A percentile compares a stretch with the other conserved stretches of the same genome.
These are phyloP conservation scores for Ruditapes philippinarum DNA, from an alignment of 1,140 invertebrate species.

Conservation along the genomic window DNA sequence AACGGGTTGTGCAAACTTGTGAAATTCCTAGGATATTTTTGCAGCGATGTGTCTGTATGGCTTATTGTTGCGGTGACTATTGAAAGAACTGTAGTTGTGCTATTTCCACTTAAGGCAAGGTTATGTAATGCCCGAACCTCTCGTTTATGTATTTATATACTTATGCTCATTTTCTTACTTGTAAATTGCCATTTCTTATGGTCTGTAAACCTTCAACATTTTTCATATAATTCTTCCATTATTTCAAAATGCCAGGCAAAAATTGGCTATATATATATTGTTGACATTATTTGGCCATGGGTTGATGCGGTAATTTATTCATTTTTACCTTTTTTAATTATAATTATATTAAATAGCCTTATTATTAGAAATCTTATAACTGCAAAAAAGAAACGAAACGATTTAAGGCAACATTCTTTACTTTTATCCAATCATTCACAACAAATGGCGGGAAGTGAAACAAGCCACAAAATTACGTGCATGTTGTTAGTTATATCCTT, in stretches of 20 bases:
- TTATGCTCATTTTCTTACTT: constrained; percentile 70
- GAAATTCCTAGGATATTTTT: constrained; percentile 79
- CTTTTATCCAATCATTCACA: neutral
- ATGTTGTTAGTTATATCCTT: constrained; percentile 85
- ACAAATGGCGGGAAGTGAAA: constrained; percentile 56
- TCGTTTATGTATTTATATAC: constrained; percentile 68
- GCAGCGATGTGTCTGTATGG: constrained; percentile 84
- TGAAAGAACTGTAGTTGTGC: constrained; percentile 85
- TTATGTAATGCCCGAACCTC: constrained; percentile 81
- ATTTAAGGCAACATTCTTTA: constrained; percentile 11
- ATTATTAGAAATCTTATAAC: constrained; percentile 73
- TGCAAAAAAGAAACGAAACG: constrained; percentile 15
- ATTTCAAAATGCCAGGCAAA: constrained; percentile 64
- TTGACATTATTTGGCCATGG: constrained; percentile 79
- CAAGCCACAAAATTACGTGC: constrained; percentile 78
- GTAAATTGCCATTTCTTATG: constrained; percentile 83
- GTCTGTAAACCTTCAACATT: constrained; percentile 64
- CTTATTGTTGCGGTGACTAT: constrained; percentile 85
- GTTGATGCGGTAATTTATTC: constrained; percentile 83
- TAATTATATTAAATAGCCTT: constrained; percentile 78
- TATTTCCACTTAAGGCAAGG: constrained; percentile 81
- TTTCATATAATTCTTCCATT: constrained; percentile 41
- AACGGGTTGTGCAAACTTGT: constrained; percentile 81
- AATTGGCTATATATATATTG: constrained; percentile 45
- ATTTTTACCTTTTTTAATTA: constrained; percentile 79